These are phyloP conservation scores for Mechanitis mazaeus DNA, from an alignment of 2,888 invertebrate genomes.

Conservation along the genomic window DNA sequence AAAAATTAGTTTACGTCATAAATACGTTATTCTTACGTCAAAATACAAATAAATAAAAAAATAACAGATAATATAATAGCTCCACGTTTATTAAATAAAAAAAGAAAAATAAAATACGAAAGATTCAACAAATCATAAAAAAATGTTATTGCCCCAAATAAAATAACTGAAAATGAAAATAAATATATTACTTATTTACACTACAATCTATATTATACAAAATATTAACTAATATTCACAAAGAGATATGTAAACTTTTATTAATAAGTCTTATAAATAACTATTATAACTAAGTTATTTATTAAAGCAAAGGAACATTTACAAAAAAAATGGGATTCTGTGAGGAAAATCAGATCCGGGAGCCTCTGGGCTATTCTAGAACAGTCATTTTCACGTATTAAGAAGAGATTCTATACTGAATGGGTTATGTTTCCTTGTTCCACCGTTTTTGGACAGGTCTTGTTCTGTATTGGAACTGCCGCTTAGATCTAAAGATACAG, in stretches of 20 bases:
- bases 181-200: slow-evolving; percentile 57
- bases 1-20: too few species aligned
- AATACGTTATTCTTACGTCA: too few species aligned
- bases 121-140: slow-evolving; percentile 54
- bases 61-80: background rate
- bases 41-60: too few species aligned
- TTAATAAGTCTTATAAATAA: slow-evolving; percentile 57
- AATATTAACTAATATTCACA: slow-evolving; percentile 68
- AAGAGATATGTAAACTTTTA: slow-evolving; percentile 68
- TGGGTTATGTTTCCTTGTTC: slow-evolving; percentile 83
- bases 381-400: slow-evolving; percentile 79
- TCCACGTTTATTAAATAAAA: slow-evolving; percentile 37
- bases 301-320: slow-evolving; percentile 58
- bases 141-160: slow-evolving; percentile 64
- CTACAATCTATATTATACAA: slow-evolving; percentile 71
- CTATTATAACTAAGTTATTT: too few species aligned
- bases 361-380: slow-evolving; percentile 52
- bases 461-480: slow-evolving; percentile 64
- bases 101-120: slow-evolving; percentile 55
- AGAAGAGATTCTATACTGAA: slow-evolving; percentile 93
- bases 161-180: slow-evolving; percentile 35
- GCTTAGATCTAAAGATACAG: slow-evolving; percentile 70
- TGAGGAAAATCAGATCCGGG: slow-evolving; percentile 35
- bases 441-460: slow-evolving; percentile 73
- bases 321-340: slow-evolving; percentile 42